Evolutionary conservation across 2,797 vertebrate species (phyloP).

Genomic region (Chanos chanos): DNA sequence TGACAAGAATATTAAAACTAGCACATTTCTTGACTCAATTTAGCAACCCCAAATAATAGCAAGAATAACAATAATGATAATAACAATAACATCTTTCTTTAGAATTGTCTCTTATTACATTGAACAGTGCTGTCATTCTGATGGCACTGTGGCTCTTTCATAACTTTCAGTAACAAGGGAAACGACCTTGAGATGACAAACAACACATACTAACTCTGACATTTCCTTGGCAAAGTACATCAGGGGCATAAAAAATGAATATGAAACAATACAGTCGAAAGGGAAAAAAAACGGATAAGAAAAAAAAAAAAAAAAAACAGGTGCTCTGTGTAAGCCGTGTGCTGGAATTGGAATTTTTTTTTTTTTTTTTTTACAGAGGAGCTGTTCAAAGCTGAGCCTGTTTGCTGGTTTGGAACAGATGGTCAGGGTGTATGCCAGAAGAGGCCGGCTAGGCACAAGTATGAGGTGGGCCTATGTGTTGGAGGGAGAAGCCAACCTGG

Average conservation of each 20-base stretch:
- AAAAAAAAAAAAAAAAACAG: neutral
- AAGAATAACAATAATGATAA: too few relatives aligned
- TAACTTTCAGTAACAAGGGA: too few relatives aligned
- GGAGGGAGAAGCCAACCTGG: constrained; percentile 63
- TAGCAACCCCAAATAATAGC: too few relatives aligned
- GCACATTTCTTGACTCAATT: too few relatives aligned
- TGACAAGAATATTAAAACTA: too few relatives aligned
- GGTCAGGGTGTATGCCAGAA: constrained; percentile 54
- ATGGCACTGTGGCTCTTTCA: too few relatives aligned
- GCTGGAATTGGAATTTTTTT: constrained; percentile 31
- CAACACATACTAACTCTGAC: neutral
- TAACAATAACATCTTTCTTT: too few relatives aligned
- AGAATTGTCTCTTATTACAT: too few relatives aligned
- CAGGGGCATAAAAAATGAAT: neutral
- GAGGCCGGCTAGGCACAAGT: constrained; percentile 47
- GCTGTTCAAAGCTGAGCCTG: constrained; percentile 37
- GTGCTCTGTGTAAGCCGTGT: neutral
- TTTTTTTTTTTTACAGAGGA: neutral
- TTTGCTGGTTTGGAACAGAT: constrained; percentile 57
- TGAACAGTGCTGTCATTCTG: too few relatives aligned
- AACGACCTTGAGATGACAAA: neutral
- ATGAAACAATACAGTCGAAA: neutral
- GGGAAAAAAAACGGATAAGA: neutral
- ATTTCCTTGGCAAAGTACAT: neutral
- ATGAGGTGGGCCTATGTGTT: constrained; percentile 58